Base-by-base conservation (phyloP, 2,113 vertebrate genomes). In the Ranitomeya variabilis region DNA sequence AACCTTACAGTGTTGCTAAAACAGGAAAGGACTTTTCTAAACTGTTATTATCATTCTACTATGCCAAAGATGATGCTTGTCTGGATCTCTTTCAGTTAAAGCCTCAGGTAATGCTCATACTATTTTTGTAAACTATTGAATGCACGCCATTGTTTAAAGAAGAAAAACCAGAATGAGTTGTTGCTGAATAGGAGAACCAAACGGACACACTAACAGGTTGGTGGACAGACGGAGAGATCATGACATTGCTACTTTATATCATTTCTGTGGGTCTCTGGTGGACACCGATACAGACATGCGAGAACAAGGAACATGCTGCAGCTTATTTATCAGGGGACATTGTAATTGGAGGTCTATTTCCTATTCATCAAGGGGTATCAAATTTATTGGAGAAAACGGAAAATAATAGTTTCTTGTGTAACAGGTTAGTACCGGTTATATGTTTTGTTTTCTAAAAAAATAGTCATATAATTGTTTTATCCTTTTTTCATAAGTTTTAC, bases 331-430 rank as follows among this genome's bases (percentile, higher is more conserved):
- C 90, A 0, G 94, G 94, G 3, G 93, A 95, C 11, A 21, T 95
- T 2, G n/a, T 93, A 7, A 91, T 95, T 0, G 94, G 94, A 2
- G 88, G 94, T 18, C 86, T 95, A 51, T 87, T 90, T 16, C 89
- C 93, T 0, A 91, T 83, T 71, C 93, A 94, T 71, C 15, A 26
- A 0, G 91, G 83, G 62, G 91, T 94, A 52, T 76, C 64, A 12
- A 78, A 62, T 16, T 81, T 91, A 45, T 45, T 51, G 19, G 15
- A 74, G 37, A 74, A 51, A 51, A 74, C 71, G 1, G 71, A 74
- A 51, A 74, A 74, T 51, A 51, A 19, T 74, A 45, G 16, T 51
- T 74, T 45, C 37, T 14, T 18, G 37, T 74, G 71, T 74, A 10
- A 74, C 31, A 74, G 71, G 71, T 74, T 18, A 74, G 71, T 74